Evolutionary conservation across 1,140 invertebrate species (phyloP).

Genomic region (Marisa cornuarietis): DNA sequence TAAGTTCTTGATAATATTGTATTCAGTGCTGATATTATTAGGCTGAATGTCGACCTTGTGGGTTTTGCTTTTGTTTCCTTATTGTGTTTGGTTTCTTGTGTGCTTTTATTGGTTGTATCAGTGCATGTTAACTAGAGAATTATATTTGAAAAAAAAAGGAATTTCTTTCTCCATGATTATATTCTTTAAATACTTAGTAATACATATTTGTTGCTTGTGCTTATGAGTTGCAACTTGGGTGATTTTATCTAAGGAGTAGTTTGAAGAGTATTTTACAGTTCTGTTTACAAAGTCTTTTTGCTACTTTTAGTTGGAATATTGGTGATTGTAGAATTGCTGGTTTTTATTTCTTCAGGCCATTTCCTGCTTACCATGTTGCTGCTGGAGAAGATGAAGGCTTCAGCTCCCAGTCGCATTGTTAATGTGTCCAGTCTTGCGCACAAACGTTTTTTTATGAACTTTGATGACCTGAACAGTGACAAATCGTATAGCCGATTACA

Average conservation of each 20-base stretch:
- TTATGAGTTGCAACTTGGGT: no score
- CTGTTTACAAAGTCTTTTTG: no score
- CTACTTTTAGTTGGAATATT: background rate
- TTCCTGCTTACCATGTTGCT: constrained; percentile 80
- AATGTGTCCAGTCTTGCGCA: constrained; percentile 87
- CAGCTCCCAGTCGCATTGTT: constrained; percentile 81
- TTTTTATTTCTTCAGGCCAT: constrained; percentile 57
- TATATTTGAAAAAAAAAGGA: no score
- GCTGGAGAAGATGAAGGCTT: constrained; percentile 71
- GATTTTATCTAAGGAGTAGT: no score
- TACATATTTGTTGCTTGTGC: no score
- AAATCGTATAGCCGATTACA: constrained; percentile 50
- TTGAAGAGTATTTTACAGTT: no score
- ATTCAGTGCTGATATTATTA: no score
- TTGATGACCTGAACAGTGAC: constrained; percentile 62
- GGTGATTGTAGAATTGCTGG: background rate
- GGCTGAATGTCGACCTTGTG: no score
- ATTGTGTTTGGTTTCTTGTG: background rate
- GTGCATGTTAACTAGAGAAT: no score
- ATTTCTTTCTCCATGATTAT: no score
- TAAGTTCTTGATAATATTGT: background rate
- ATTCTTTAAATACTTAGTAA: no score
- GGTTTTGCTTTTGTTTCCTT: constrained; percentile 13
- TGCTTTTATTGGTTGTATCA: background rate
- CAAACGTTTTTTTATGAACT: constrained; percentile 50